Evolutionary conservation across 1,140 invertebrate genomes (phyloP), one percentile per base, ranked within the genome.

Genomic region (Aphelenchoides besseyi): DNA sequence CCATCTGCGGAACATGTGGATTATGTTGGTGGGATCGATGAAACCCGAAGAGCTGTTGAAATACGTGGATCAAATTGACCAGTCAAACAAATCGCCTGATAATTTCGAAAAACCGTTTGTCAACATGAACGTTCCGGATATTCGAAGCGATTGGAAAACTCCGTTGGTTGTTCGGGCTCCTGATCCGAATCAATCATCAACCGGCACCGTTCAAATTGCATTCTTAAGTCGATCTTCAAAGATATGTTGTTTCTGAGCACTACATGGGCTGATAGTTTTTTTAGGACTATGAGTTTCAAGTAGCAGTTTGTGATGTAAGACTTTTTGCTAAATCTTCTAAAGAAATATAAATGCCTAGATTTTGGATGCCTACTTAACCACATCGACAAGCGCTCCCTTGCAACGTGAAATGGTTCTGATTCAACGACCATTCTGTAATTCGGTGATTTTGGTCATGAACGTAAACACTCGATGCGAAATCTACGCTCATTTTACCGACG

Each of bases 341-440:
- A n/a, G n/a, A n/a, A n/a, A n/a, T n/a, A n/a, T n/a, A n/a, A n/a
- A n/a, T 1, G 88, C 90, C 70, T 87, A 88, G n/a, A 85, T 94
- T 18, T 84, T 94, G 3, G 85, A 92, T 63, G 90, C 92, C 71
- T 95, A 95, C 86, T 85, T 96, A 29, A 91, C 90, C 1, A 90
- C 92, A 75, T 92, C 91, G 12, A 88, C 92, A 16, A 90, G 92
- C 23, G 90, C 92, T 78, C 92, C 92, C 2, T 83, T 96, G 54
- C 90, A 92, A 80, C 88, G 90, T 78, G 89, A 90, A 73, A 92
- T 95, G 86, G 90, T 94, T 2, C 92, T 94, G 86, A 89, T 89
- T 28, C 88, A 90, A 41, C 90, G 93, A 80, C 91, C 92, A 0
- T 89, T 89, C 77, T 91, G 91, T 52, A 92, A 90, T 81, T 88